Evolutionary conservation across 2,888 invertebrate species (phyloP), one percentile per base, ranked within the genome.

Genomic region (Apoda limacodes): DNA sequence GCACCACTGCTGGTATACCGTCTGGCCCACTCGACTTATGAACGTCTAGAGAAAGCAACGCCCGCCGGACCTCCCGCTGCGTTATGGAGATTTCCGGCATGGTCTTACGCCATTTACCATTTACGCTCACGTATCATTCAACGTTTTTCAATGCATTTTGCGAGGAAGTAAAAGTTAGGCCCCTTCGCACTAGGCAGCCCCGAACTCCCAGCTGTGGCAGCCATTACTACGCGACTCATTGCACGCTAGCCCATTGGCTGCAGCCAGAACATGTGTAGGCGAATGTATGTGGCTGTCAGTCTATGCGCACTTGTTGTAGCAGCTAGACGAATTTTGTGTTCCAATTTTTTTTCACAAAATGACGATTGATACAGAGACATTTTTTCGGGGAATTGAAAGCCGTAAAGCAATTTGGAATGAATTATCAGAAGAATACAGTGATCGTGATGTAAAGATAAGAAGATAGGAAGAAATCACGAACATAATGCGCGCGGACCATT

Each of bases 391-490:
- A 42, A 42, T 44, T 41, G 42, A 42, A 43, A 46, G 36, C 40
- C 37, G 41, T 36, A 35, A 28, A 40, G 42, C 38, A 35, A 32
- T 43, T 38, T 45, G 41, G 45, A 36, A 43, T 40, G 39, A 42
- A 40, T 35, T 39, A 39, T 42, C 38, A 3, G 34, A 42, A 41
- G 38, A 47, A 37, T 46, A 50, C 42, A 42, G 39, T 37, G 43
- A 45, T 38, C 36, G 37, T 17, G 39, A 46, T 41, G 30, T 43
- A 40, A 40, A 43, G 42, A 46, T 37, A 42, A 43, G 39, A 40
- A 39, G 40, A 40, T 49, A 47, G 46, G 42, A 42, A 42, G 41
- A 43, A 41, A 43, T 49, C 40, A 40, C 40, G 31, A 40, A 46
- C 39, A 4, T 30, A 43, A 37, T 43, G 41, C 40, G 46, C 39